phyloP scores from a whole-genome alignment of 2,113 vertebrate genomes.

The Carassius gibelio region DNA sequence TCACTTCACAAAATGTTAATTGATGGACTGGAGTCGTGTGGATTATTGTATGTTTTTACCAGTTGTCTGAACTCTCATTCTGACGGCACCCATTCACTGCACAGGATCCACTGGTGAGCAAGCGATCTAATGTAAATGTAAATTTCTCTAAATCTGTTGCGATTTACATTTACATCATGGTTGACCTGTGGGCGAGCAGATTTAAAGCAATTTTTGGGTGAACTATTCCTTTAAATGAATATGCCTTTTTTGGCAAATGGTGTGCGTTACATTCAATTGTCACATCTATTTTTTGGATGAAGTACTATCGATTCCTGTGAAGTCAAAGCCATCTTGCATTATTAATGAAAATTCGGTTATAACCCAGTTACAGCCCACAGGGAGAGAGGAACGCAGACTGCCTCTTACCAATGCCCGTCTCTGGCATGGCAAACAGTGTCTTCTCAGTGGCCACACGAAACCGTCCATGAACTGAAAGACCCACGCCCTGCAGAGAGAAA shows the following conservation, averaged over 20 bases:
- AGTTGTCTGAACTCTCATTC: no score
- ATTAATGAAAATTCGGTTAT: constrained; percentile 41
- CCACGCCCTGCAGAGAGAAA: constrained; percentile 82
- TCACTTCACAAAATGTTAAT: no score
- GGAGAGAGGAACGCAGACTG: constrained; percentile 3
- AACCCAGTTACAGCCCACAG: neutral
- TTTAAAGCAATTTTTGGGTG: no score
- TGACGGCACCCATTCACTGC: no score
- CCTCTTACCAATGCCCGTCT: constrained; percentile 91
- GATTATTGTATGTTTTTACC: no score
- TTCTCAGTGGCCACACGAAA: constrained; percentile 94
- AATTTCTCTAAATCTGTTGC: no score
- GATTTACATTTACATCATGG: no score
- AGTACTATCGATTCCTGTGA: constrained; percentile 23
- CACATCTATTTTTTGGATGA: neutral
- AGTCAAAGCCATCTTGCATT: constrained; percentile 37
- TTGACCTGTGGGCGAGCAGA: no score
- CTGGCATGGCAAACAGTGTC: constrained; percentile 95
- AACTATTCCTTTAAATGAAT: no score
- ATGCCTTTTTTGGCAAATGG: neutral
- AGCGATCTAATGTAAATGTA: no score
- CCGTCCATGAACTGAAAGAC: constrained; percentile 88
- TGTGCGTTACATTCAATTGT: neutral
- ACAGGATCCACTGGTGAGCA: no score
- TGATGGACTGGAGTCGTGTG: no score